A percentile compares a stretch with the other conserved stretches of the same genome.
Evolutionary conservation across 2,888 invertebrate species (phyloP).

Genomic region (Caenorhabditis becei): DNA sequence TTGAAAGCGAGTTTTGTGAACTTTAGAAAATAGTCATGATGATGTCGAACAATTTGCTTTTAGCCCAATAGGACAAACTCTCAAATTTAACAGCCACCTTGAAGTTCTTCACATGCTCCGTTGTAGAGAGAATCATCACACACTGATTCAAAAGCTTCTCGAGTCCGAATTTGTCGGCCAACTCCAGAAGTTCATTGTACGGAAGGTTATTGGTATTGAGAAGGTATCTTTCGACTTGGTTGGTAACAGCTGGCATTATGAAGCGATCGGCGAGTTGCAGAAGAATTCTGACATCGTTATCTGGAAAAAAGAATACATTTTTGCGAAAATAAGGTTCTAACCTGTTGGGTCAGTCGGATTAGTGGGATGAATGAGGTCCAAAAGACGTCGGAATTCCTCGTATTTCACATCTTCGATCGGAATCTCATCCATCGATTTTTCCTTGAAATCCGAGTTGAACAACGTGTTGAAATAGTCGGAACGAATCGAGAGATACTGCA

Average conservation of each 20-base stretch:
- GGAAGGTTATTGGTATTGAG: not conserved
- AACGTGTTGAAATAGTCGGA: constrained; percentile 20
- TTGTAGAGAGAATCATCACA: not conserved
- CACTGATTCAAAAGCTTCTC: not conserved
- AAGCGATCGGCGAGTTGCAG: constrained; percentile 13
- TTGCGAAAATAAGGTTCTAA: not conserved
- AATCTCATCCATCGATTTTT: constrained; percentile 22
- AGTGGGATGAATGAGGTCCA: constrained; percentile 3
- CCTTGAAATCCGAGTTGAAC: constrained; percentile 32
- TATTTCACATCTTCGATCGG: constrained; percentile 22
- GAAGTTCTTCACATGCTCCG: too few species aligned
- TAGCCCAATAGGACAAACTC: too few species aligned
- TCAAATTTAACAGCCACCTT: too few species aligned
- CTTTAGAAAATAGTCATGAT: too few species aligned
- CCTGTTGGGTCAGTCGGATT: constrained; percentile 5
- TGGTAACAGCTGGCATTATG: not conserved
- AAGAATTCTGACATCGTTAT: constrained; percentile 4
- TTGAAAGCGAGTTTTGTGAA: too few species aligned
- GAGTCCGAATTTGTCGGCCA: not conserved
- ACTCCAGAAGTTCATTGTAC: not conserved
- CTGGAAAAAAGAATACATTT: constrained; percentile 5
- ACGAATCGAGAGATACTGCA: constrained; percentile 21
- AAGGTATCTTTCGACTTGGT: not conserved
- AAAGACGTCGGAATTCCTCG: constrained; percentile 5
- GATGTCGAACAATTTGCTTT: too few species aligned